Conservation (phyloP, 2,888 invertebrate genomes). For the Hymenopus coronatus region DNA sequence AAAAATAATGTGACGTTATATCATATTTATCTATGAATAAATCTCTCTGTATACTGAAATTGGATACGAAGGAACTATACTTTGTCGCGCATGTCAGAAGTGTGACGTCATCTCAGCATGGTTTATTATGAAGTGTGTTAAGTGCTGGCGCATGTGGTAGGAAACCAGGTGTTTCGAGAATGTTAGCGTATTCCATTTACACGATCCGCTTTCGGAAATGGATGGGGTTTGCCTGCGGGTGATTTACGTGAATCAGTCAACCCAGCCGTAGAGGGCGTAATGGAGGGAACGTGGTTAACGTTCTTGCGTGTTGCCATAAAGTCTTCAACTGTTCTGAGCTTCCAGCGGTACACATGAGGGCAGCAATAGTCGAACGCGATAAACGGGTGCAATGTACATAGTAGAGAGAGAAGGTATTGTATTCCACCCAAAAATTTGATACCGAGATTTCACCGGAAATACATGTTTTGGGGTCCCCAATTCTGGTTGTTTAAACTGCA, state of each 20-base stretch:
- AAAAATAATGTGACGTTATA: too few species aligned
- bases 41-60: too few species aligned
- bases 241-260: background rate
- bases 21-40: too few species aligned
- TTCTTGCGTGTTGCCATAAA: background rate
- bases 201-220: background rate
- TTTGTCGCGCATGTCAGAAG: background rate
- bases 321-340: background rate
- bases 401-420: too few species aligned
- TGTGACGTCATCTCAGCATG: background rate
- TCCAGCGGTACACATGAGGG: background rate
- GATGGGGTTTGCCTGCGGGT: background rate
- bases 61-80: too few species aligned
- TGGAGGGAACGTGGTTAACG: background rate
- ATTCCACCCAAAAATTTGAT: too few species aligned
- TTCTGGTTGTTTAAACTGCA: too few species aligned
- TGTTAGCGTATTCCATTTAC: background rate
- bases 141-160: background rate
- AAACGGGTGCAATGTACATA: too few species aligned
- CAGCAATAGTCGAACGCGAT: too few species aligned
- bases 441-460: too few species aligned
- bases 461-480: too few species aligned
- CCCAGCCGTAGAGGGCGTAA: background rate
- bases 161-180: background rate
- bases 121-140: background rate